Base-by-base conservation (phyloP, 2,113 vertebrate genomes). In the Corydoras maculifer region DNA sequence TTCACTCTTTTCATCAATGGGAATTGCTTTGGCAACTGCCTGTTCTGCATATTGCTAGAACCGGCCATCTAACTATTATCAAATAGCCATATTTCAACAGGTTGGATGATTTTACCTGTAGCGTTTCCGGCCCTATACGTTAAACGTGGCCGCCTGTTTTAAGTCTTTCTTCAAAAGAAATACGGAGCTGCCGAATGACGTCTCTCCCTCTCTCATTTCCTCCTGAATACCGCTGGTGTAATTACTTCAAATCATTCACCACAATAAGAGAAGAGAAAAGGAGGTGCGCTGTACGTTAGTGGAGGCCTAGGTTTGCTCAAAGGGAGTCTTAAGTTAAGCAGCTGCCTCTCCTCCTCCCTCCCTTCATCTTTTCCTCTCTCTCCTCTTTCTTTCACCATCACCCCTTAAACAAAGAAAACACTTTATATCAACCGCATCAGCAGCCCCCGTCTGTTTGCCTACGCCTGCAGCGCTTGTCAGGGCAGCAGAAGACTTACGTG, bases 401-500 rank as follows among this genome's bases (percentile, higher is more conserved):
- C 29, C 60, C 54, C 35, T 10, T 73, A 73, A 86, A 73, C 84
- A 86, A 84, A 88, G 87, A 79, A 74, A 87, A 81, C 87, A 82
- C 77, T 84, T 74, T 84, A 78, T 83, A 83, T 87, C 86, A 84
- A 84, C 73, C 82, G 72, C 75, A 18, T 88, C 83, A 74, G 81
- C 88, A 69, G 79, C 76, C 85, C 62, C 71, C 76, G 61, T 48
- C 81, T 84, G 87, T 86, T 86, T 86, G 86, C 84, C 84, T 79
- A 82, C 5, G 2, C 77, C 84, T 78, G 73, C 25, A 83, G 83
- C 69, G 78, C 85, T 83, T 81, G 81, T 83, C 9, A 8, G 72
- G 81, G 68, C 80, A 73, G 65, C 77, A 15, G 77, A 80, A 70
- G 84, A 68, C 83, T 75, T 62, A 69, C 9, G 50, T 80, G 84